These are phyloP conservation scores for Ctenosaura bakeri DNA, from an alignment of 2,797 vertebrate species.

Conservation along the genomic window DNA sequence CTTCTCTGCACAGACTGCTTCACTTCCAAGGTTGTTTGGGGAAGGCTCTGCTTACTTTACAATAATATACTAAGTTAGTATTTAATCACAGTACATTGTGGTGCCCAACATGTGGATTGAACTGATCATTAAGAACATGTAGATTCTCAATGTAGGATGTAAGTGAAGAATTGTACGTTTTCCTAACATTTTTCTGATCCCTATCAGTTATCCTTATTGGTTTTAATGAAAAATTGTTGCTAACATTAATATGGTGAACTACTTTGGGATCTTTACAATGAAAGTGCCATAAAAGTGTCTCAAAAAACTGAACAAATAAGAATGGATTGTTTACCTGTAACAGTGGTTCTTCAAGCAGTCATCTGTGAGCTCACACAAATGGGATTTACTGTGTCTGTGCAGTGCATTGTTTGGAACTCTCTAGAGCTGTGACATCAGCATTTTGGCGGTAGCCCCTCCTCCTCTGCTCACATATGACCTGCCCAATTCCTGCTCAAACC, in stretches of 20 bases:
- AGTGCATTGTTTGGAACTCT: no score
- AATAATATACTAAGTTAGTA: neutral
- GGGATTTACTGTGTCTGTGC: no score
- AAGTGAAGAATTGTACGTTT: neutral
- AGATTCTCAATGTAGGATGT: neutral
- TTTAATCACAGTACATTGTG: neutral
- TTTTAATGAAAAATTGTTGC: neutral
- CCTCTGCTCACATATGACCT: no score
- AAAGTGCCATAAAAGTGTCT: neutral
- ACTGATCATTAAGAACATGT: neutral
- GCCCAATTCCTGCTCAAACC: no score
- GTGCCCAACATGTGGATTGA: neutral
- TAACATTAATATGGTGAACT: neutral
- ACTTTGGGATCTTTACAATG: neutral
- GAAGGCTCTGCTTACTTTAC: neutral
- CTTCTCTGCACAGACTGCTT: neutral
- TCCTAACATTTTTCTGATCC: neutral
- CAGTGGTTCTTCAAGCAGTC: no score
- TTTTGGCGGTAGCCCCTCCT: no score
- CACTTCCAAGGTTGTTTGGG: neutral
- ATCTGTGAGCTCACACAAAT: no score
- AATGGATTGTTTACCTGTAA: no score
- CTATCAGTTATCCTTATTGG: neutral
- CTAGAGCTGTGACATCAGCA: no score
- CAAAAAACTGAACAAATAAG: neutral